phyloP scores from a whole-genome alignment of 2,113 vertebrate species.

The Anoplopoma fimbria region DNA sequence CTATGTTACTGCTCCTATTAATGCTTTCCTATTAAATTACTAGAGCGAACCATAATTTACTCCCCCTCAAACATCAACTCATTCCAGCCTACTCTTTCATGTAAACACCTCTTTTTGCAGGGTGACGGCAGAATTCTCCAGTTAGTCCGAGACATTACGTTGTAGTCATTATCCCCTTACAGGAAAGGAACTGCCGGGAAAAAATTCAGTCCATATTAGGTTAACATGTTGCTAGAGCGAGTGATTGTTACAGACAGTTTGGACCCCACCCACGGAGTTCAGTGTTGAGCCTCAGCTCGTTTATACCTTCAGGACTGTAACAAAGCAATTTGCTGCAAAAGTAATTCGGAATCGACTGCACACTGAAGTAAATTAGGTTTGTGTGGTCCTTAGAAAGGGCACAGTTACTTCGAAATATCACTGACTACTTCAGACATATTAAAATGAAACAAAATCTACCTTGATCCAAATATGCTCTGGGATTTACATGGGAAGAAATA shows the following conservation, averaged over 20 bases:
- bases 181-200: constrained; percentile 45
- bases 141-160: constrained; percentile 8
- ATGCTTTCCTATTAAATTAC: constrained; percentile 16
- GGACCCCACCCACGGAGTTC: constrained; percentile 59
- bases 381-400: background rate
- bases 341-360: background rate
- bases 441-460: background rate
- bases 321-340: constrained; percentile 30
- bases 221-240: constrained; percentile 39
- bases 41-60: background rate
- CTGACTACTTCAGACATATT: background rate
- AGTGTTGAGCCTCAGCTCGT: constrained; percentile 31
- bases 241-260: constrained; percentile 64
- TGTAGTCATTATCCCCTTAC: constrained; percentile 31
- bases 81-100: background rate
- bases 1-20: background rate
- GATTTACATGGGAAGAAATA: background rate
- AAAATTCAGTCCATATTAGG: constrained; percentile 71
- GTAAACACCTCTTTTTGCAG: constrained; percentile 25
- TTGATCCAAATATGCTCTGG: background rate
- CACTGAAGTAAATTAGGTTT: constrained; percentile 13
- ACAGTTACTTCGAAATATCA: background rate
- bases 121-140: background rate
- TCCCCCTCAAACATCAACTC: background rate
- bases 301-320: constrained; percentile 48